These are phyloP conservation scores for Notamacropus eugenii DNA, from an alignment of 2,797 vertebrate species.

Conservation along the genomic window DNA sequence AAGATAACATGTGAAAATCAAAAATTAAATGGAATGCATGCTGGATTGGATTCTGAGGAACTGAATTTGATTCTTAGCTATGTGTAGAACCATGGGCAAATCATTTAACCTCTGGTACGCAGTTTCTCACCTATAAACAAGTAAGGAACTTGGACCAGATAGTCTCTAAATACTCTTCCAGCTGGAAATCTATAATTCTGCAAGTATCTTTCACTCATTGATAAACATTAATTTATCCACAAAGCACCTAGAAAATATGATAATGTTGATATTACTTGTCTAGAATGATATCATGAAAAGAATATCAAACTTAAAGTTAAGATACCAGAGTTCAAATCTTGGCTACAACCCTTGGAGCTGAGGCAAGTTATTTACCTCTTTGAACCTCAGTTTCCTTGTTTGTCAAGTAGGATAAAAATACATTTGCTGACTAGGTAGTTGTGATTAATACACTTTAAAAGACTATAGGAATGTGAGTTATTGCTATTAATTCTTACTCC, in stretches of 20 bases:
- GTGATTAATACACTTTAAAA: neutral
- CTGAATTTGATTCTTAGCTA: neutral
- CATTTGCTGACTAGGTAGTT: neutral
- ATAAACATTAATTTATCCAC: rapidly evolving
- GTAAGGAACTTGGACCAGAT: neutral
- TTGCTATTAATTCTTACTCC: neutral
- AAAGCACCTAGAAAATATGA: neutral
- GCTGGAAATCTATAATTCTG: neutral
- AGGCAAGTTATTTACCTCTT: neutral
- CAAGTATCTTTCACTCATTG: neutral
- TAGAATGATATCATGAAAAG: neutral
- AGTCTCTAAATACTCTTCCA: neutral
- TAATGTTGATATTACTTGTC: rapidly evolving
- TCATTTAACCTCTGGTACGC: neutral
- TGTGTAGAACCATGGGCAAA: neutral
- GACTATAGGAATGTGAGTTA: neutral
- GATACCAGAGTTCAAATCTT: neutral
- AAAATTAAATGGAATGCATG: neutral
- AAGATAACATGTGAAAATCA: neutral
- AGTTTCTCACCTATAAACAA: neutral
- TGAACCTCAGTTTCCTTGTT: neutral
- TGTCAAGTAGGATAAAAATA: neutral
- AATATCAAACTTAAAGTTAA: neutral
- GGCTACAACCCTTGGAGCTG: neutral
- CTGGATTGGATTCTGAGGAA: neutral